phyloP scores from a whole-genome alignment of 1,140 invertebrate species.

The Oncopodura yosiiana region DNA sequence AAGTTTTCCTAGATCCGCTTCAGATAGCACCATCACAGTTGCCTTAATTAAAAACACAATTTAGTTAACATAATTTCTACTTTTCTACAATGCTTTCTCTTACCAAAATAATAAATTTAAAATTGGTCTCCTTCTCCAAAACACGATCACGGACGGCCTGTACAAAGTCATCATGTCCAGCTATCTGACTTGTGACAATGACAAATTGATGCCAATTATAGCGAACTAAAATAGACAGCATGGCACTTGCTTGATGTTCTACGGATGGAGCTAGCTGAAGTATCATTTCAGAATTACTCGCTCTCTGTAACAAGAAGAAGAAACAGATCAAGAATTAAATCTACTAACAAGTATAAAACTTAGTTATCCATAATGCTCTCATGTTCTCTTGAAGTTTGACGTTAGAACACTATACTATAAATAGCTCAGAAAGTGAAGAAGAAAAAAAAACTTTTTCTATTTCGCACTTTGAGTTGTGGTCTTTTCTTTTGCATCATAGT shows the following conservation, averaged over 20 bases:
- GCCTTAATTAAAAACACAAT: too few species aligned
- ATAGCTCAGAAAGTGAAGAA: too few species aligned
- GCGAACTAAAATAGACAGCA: conserved; percentile 80
- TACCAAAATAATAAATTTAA: conserved; percentile 80
- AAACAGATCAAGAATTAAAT: too few species aligned
- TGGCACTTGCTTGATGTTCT: conserved; percentile 61
- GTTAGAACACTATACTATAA: too few species aligned
- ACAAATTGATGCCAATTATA: conserved; percentile 96
- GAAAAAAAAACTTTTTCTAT: too few species aligned
- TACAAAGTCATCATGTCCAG: conserved; percentile 88
- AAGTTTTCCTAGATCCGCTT: conserved; percentile 57
- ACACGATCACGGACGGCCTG: conserved; percentile 79
- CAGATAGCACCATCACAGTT: conserved; percentile 31
- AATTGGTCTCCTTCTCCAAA: conserved; percentile 69
- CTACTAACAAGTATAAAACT: too few species aligned
- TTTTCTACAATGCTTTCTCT: too few species aligned
- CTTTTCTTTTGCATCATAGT: too few species aligned
- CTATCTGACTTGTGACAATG: conserved; percentile 80
- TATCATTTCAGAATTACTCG: conserved; percentile 70
- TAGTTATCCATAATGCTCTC: too few species aligned
- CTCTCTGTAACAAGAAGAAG: conserved; percentile 46
- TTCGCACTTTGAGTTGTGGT: too few species aligned
- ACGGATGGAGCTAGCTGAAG: conserved; percentile 86
- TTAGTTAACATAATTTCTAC: conserved; percentile 70
- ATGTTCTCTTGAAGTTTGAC: too few species aligned